Conservation (phyloP, 2,113 vertebrate genomes). For the Chloroceryle aenea region DNA sequence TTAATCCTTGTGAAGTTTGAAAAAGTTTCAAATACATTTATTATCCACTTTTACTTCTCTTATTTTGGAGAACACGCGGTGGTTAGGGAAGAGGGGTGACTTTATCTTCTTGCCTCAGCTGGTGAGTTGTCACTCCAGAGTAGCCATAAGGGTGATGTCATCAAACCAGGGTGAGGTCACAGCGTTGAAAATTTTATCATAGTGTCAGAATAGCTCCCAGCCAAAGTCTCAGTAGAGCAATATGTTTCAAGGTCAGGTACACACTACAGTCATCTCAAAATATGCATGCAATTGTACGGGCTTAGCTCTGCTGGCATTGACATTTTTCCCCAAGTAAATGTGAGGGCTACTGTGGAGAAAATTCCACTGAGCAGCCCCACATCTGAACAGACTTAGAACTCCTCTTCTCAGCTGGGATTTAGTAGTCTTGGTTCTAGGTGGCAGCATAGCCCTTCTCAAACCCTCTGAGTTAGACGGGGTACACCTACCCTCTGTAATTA, state of each 20-base stretch:
- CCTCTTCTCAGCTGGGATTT: not conserved
- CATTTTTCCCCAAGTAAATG: not conserved
- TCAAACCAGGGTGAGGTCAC: not conserved
- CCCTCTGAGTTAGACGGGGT: not conserved
- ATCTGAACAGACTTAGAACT: not conserved
- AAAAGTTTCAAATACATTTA: not conserved
- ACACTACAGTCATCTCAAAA: not conserved
- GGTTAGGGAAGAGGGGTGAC: not conserved
- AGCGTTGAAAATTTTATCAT: not conserved
- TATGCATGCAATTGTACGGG: not conserved
- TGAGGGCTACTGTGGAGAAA: not conserved
- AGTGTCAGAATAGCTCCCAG: not conserved
- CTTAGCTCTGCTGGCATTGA: not conserved
- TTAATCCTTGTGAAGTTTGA: not conserved
- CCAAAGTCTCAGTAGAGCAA: not conserved
- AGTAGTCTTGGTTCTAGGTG: constrained; percentile 50
- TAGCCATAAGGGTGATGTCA: rapidly evolving
- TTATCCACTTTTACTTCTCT: not conserved
- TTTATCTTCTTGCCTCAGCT: not conserved
- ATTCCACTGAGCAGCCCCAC: not conserved
- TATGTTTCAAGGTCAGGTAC: not conserved
- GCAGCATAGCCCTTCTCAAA: constrained; percentile 59
- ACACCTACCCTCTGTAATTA: not conserved
- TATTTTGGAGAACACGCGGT: not conserved
- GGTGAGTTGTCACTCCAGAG: not conserved